A percentile compares a stretch with the other conserved stretches of the same genome.
Evolutionary conservation across 2,113 vertebrate genomes (phyloP).

Genomic region (Pseudopipra pipra): DNA sequence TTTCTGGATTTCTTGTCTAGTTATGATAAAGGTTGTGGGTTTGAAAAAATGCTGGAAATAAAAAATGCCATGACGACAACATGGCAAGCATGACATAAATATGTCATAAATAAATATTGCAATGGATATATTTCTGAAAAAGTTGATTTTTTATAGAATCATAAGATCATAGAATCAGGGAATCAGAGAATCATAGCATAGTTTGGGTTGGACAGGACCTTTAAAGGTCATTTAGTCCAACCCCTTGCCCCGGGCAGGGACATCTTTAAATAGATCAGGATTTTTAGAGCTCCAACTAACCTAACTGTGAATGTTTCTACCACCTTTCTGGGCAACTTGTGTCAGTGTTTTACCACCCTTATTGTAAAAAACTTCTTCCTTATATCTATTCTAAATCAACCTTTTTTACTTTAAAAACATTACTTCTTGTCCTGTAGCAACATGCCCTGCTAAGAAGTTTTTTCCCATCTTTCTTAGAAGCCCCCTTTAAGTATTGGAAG

Average conservation of each 20-base stretch:
- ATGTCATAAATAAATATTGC: not conserved
- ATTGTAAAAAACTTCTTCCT: not conserved
- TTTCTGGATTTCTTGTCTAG: not conserved
- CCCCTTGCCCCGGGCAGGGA: not conserved
- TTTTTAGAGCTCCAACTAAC: not conserved
- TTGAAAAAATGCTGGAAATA: not conserved
- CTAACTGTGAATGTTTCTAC: not conserved
- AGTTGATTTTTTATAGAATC: no score
- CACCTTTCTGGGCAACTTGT: not conserved
- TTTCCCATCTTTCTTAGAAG: not conserved
- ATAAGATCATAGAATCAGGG: no score
- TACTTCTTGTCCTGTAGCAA: not conserved
- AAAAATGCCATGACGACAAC: not conserved
- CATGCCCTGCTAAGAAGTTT: not conserved
- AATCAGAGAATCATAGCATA: not conserved
- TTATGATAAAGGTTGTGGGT: not conserved
- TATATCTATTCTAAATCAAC: not conserved
- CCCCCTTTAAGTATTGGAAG: not conserved
- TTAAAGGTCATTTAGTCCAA: not conserved
- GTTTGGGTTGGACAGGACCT: not conserved
- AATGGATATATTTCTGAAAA: not conserved
- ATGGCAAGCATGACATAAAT: not conserved
- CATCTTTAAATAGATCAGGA: not conserved
- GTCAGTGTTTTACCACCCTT: not conserved
- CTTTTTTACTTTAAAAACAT: not conserved